Evolutionary conservation across 2,888 invertebrate genomes (phyloP).

Genomic region (Pseudococcus longispinus): DNA sequence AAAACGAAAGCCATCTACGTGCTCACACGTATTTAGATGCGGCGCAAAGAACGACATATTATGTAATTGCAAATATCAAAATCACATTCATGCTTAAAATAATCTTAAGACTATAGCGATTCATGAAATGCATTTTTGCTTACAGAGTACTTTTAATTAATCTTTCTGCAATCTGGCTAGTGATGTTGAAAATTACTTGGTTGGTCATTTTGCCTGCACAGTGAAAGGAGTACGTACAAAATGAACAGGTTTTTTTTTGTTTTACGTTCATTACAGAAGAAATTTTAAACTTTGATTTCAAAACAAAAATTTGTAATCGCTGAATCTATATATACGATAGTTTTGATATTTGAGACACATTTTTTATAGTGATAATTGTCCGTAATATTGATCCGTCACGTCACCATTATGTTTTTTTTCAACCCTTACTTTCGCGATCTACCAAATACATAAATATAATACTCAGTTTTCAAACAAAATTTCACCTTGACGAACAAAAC

Average conservation of each 20-base stretch:
- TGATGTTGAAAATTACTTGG: neutral
- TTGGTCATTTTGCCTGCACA: neutral
- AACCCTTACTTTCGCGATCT: neutral
- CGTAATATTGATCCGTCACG: constrained; percentile 23
- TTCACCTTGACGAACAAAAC: constrained; percentile 5
- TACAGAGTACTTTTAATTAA: neutral
- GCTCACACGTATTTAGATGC: neutral
- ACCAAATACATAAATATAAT: constrained; percentile 11
- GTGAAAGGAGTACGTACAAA: neutral
- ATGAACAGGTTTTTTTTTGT: constrained; percentile 4
- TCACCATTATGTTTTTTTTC: neutral
- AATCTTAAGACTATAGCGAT: constrained; percentile 28
- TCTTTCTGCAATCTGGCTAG: neutral
- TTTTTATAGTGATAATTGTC: neutral
- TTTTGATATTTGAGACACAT: constrained; percentile 6
- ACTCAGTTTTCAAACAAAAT: neutral
- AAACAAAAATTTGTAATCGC: neutral
- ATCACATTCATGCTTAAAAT: constrained; percentile 30
- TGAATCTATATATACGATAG: neutral
- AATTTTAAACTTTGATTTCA: constrained; percentile 4
- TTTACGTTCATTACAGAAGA: neutral
- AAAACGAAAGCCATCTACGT: constrained; percentile 5
- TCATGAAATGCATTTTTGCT: constrained; percentile 20
- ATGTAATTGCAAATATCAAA: constrained; percentile 37
- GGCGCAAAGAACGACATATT: constrained; percentile 12